phyloP scores from a whole-genome alignment of 2,797 vertebrate species.

The Octomys mimax region DNA sequence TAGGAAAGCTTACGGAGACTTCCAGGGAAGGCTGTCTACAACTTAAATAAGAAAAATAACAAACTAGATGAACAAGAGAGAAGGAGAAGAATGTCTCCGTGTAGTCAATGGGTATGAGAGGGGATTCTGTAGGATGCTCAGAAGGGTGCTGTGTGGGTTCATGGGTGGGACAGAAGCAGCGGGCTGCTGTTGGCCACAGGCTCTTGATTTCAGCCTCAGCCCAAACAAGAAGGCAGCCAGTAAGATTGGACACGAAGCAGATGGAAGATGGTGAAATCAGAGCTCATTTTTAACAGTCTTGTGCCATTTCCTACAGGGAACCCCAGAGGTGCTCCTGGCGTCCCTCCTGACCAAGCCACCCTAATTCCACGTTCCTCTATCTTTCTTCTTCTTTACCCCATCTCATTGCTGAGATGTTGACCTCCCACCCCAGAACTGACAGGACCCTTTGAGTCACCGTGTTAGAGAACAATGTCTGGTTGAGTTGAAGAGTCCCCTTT shows the following conservation, averaged over 20 bases:
- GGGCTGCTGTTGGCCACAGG: background rate
- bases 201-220: too few relatives aligned
- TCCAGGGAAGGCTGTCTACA: constrained; percentile 74
- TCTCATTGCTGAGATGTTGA: background rate
- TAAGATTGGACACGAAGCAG: background rate
- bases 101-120: fast-evolving
- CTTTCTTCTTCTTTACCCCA: background rate
- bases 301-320: background rate
- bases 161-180: background rate
- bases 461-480: background rate
- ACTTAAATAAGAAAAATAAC: constrained; percentile 82
- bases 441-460: background rate
- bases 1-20: constrained; percentile 68
- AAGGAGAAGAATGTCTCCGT: background rate
- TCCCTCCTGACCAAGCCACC: background rate
- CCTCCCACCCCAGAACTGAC: background rate
- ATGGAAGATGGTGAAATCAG: background rate
- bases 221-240: background rate
- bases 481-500: background rate
- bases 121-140: background rate
- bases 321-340: background rate
- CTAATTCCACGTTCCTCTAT: fast-evolving
- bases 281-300: background rate
- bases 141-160: background rate
- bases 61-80: constrained; percentile 71